These are phyloP conservation scores for Brachionus angularis DNA, from an alignment of 1,140 invertebrate genomes.

Conservation along the genomic window DNA sequence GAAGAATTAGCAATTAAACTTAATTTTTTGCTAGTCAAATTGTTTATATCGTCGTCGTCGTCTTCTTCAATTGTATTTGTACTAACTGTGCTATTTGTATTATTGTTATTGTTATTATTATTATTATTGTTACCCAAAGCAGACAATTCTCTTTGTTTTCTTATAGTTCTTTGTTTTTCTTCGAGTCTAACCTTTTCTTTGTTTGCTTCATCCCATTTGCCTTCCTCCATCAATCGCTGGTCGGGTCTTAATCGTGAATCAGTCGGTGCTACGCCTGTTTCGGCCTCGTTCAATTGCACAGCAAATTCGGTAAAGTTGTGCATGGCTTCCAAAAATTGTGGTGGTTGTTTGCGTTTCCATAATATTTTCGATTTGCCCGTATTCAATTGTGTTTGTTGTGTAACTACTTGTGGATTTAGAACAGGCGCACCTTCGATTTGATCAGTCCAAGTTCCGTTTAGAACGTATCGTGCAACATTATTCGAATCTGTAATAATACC, in stretches of 20 bases:
- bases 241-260: slow-evolving; percentile 88
- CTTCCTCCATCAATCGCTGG: slow-evolving; percentile 94
- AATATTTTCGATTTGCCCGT: slow-evolving; percentile 75
- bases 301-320: slow-evolving; percentile 88
- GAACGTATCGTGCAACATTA: slow-evolving; percentile 58
- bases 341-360: slow-evolving; percentile 76
- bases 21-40: slow-evolving; percentile 20
- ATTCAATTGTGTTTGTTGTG: slow-evolving; percentile 78
- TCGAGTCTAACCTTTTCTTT: slow-evolving; percentile 78
- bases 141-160: slow-evolving; percentile 67
- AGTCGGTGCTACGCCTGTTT: slow-evolving; percentile 79
- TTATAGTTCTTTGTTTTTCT: slow-evolving; percentile 75
- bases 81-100: not conserved
- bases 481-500: slow-evolving; percentile 66
- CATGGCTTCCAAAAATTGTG: slow-evolving; percentile 50
- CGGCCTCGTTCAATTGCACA: slow-evolving; percentile 87
- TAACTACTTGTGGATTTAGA: slow-evolving; percentile 65
- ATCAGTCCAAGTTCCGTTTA: slow-evolving; percentile 74
- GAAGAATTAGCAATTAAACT: not conserved
- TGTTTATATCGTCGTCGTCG: slow-evolving; percentile 19
- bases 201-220: slow-evolving; percentile 92
- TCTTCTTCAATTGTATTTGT: not conserved
- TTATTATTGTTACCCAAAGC: slow-evolving; percentile 60
- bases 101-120: not conserved
- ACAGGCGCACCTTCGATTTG: slow-evolving; percentile 78